Base-by-base conservation (phyloP, 2,888 invertebrate genomes). In the Syrista parreyssii region DNA sequence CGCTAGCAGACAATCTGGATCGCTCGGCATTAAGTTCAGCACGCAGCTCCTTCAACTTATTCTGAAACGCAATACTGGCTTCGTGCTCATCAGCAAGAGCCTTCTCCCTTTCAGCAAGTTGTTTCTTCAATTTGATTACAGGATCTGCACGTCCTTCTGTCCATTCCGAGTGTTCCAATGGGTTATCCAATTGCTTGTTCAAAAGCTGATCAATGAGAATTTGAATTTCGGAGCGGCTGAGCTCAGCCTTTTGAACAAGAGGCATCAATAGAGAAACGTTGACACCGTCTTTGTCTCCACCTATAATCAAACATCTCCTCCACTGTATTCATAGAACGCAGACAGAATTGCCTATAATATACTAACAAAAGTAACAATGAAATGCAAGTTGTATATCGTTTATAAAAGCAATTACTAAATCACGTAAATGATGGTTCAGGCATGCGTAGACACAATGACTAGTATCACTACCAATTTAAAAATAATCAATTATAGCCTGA, bases 191-290 rank as follows among this genome's bases (percentile, higher is more conserved):
- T 91, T 97, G 97, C 90, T 97, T 97, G 92, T 97, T 97, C 85
- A 98, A 93, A 86, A 98, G 93, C 83, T 96, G 95, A 91, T 98
- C 97, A 85, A 98, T 97, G 78, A 98, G 94, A 84, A 96, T 94
- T 92, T 98, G 98, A 84, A 97, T 96, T 92, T 98, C 98, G 79
- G 94, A 95, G 85, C 97, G 96, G 82, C 96, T 96, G 74, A 98
- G 93, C 84, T 96, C 95, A 81, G 97, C 96, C 85, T 95, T 95
- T 84, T 95, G 95, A 80, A 98, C 95, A 75, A 96, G 93, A 55
- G 95, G 94, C 89, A 95, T 94, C 81, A 96, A 88, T 83, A 96
- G 93, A 77, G 94, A 94, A 35, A 95, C 94, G 81, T 94, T 95
- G 84, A 96, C 93, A 74, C 94, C 95, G 87, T 95, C 95, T 86